Evolutionary conservation across 2,888 invertebrate genomes (phyloP).

Genomic region (Protula sp.): DNA sequence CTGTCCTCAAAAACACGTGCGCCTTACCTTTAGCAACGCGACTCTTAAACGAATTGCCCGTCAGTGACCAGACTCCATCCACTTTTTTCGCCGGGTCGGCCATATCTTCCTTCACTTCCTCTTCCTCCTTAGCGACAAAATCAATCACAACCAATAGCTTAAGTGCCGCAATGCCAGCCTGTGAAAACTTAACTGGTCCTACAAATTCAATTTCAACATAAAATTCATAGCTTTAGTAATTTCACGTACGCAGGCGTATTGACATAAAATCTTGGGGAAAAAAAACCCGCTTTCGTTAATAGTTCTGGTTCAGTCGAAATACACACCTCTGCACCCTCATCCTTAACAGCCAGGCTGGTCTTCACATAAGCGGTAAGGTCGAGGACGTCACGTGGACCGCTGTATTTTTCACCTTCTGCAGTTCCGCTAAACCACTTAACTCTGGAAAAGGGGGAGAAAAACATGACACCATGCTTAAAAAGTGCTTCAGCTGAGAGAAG

Average conservation of each 20-base stretch:
- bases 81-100: not conserved
- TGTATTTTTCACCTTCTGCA: slow-evolving; percentile 2
- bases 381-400: not conserved
- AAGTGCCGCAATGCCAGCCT: no score
- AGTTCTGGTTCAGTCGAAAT: no score
- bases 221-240: not conserved
- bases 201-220: not conserved
- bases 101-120: no score
- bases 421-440: slow-evolving; percentile 1
- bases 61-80: not conserved
- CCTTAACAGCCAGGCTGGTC: not conserved
- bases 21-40: not conserved
- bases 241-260: not conserved
- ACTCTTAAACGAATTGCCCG: not conserved
- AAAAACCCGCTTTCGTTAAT: no score
- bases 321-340: no score
- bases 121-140: no score
- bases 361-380: not conserved
- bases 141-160: no score
- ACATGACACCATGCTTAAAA: no score
- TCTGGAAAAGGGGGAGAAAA: not conserved
- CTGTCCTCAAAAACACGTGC: not conserved
- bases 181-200: not conserved
- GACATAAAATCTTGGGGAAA: no score
- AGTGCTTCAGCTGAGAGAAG: no score